phyloP scores from a whole-genome alignment of 2,797 vertebrate genomes.

The Myotis daubentonii region DNA sequence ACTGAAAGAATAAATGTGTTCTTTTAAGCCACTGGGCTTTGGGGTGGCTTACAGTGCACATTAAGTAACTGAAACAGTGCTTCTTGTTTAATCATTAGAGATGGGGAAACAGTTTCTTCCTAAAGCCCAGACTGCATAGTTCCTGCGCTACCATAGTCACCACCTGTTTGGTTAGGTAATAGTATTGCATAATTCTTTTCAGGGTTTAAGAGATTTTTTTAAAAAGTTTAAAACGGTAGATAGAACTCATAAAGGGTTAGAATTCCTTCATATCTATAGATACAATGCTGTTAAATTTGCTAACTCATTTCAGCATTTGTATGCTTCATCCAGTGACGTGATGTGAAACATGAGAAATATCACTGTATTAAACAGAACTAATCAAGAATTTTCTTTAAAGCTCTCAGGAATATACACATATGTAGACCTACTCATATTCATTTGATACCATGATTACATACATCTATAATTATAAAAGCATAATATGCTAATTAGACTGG shows the following conservation, averaged over 20 bases:
- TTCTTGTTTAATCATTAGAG: background rate
- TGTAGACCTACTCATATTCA: background rate
- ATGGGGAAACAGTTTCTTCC: background rate
- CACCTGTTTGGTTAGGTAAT: background rate
- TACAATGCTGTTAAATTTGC: background rate
- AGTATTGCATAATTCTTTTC: background rate
- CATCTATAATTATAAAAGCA: no score
- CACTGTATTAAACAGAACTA: background rate
- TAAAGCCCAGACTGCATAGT: background rate
- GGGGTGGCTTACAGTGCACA: background rate
- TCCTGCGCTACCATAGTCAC: background rate
- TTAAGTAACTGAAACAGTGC: background rate
- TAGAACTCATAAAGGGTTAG: background rate
- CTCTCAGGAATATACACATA: background rate
- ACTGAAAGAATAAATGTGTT: no score
- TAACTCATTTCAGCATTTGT: background rate
- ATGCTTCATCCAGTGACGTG: background rate
- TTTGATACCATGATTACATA: background rate
- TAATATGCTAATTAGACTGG: no score
- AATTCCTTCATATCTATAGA: background rate
- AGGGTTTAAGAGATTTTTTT: background rate
- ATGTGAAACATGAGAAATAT: background rate
- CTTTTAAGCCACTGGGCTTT: background rate
- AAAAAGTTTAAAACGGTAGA: background rate
- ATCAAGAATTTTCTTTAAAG: background rate